Conservation (phyloP, 2,113 vertebrate species). For the Rhinoptilus africanus region DNA sequence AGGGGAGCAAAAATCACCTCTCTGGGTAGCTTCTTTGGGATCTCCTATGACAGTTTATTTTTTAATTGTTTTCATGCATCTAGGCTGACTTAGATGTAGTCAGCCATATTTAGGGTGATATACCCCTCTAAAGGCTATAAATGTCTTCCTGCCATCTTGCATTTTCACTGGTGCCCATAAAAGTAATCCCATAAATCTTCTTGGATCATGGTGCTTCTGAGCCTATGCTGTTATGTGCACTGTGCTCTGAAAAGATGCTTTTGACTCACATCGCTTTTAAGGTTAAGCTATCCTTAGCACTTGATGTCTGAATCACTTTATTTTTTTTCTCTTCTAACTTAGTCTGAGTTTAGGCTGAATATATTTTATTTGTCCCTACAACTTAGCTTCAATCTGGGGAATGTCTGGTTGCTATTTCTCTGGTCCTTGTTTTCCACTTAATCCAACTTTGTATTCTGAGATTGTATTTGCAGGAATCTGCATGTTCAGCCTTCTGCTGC, state of each 20-base stretch:
- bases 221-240: background rate
- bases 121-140: background rate
- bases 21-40: background rate
- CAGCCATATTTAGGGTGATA: background rate
- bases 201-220: background rate
- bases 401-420: background rate
- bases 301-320: background rate
- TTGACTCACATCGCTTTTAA: background rate
- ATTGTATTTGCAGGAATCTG: background rate
- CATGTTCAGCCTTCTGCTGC: background rate
- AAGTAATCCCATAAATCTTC: background rate
- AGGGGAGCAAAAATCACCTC: background rate
- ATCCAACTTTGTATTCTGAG: background rate
- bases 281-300: background rate
- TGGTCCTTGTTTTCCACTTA: background rate
- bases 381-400: background rate
- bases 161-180: background rate
- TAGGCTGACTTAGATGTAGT: background rate
- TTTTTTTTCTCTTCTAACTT: background rate
- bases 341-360: background rate
- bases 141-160: background rate
- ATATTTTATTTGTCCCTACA: background rate
- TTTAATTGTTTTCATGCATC: background rate
- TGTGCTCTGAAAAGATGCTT: background rate
- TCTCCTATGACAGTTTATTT: background rate